Evolutionary conservation across 2,797 vertebrate genomes (phyloP).

Genomic region (Tamandua tetradactyla): DNA sequence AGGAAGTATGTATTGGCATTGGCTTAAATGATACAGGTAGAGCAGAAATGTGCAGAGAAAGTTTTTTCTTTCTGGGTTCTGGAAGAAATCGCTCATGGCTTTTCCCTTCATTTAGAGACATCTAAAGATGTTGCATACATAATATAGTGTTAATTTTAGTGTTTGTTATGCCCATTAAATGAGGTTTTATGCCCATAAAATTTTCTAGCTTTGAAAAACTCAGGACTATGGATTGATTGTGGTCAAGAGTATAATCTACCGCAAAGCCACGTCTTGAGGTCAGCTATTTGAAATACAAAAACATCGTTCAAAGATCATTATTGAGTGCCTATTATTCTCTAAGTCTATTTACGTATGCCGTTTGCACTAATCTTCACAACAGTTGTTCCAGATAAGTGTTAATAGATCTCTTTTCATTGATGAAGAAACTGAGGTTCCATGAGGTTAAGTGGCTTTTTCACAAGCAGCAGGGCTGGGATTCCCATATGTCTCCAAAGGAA

Average conservation of each 20-base stretch:
- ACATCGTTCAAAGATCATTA: neutral
- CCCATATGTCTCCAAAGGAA: neutral
- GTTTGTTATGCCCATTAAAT: neutral
- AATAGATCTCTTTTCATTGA: neutral
- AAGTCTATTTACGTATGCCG: rapidly evolving
- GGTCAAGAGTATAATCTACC: neutral
- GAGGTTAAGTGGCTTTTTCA: neutral
- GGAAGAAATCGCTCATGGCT: neutral
- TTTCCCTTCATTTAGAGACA: neutral
- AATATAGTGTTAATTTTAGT: neutral
- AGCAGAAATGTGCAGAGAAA: neutral
- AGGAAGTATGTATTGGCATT: neutral
- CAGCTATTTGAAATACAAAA: neutral
- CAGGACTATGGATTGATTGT: neutral
- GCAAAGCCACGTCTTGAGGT: neutral
- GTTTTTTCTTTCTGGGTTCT: neutral
- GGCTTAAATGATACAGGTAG: neutral
- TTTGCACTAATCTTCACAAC: neutral
- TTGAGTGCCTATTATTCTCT: neutral
- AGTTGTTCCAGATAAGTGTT: neutral
- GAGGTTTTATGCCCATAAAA: too few relatives aligned
- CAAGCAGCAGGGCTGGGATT: neutral
- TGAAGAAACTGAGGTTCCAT: neutral
- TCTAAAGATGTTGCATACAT: neutral
- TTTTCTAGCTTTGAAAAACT: neutral